A percentile compares a stretch with the other conserved stretches of the same genome.
Conservation (phyloP, 2,113 vertebrate species). For the Campylomormyrus numenius region DNA sequence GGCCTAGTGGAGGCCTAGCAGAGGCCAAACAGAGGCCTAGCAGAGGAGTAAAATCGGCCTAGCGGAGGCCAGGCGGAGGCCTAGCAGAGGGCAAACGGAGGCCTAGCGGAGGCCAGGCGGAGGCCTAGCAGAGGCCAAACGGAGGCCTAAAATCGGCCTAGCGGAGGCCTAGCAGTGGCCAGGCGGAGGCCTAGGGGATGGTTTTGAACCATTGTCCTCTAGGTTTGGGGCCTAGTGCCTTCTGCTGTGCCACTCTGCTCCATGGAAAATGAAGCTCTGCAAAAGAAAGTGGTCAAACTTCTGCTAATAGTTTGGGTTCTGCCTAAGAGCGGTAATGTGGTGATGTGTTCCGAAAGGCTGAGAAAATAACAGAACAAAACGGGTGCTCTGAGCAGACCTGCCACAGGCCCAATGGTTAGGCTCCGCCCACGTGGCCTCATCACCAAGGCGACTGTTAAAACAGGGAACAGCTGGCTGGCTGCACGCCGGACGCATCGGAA, state of each 20-base stretch:
- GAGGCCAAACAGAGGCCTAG: neutral
- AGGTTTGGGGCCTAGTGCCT: neutral
- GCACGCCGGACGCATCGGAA: neutral
- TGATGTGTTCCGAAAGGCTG: neutral
- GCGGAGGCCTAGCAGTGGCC: too few relatives aligned
- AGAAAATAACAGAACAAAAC: neutral
- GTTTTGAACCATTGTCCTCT: neutral
- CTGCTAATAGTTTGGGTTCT: neutral
- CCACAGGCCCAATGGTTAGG: neutral
- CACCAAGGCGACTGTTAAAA: neutral
- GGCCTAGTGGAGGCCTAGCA: too few relatives aligned
- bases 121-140: too few relatives aligned
- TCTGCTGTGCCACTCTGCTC: neutral
- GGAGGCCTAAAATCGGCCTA: too few relatives aligned
- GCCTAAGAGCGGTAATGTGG: neutral
- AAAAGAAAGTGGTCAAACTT: neutral
- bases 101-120: too few relatives aligned
- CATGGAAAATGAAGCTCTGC: neutral
- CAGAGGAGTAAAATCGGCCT: neutral
- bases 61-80: too few relatives aligned
- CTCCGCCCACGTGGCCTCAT: neutral
- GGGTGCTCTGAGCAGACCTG: neutral
- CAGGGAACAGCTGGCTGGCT: neutral
- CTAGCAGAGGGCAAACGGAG: too few relatives aligned
- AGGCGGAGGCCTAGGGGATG: neutral